Evolutionary conservation across 2,113 vertebrate genomes (phyloP).

Genomic region (Halcyon malimbica): DNA sequence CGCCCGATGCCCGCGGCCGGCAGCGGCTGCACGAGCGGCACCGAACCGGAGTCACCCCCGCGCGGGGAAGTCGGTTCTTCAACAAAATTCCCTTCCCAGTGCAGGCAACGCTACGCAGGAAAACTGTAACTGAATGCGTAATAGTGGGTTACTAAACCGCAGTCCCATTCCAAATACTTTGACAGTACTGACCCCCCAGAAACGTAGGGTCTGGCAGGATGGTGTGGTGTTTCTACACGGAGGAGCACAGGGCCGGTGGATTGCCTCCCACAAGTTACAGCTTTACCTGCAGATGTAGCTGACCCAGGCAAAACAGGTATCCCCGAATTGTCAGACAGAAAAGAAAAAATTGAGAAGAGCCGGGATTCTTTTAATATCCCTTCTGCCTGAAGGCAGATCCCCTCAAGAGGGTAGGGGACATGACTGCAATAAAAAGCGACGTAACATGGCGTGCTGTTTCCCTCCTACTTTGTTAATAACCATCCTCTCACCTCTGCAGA

Average conservation of each 20-base stretch:
- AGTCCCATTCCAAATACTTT: not conserved
- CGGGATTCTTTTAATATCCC: not conserved
- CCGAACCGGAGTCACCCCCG: no score
- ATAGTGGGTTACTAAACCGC: not conserved
- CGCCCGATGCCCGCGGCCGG: no score
- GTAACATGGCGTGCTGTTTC: accelerated
- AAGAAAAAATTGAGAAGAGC: not conserved
- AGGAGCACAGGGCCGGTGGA: not conserved
- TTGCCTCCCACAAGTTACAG: not conserved
- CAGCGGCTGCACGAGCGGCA: no score
- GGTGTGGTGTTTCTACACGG: accelerated
- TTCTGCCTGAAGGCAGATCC: not conserved
- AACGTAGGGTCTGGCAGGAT: accelerated
- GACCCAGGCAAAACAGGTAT: not conserved
- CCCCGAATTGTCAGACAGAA: not conserved
- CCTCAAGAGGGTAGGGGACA: not conserved
- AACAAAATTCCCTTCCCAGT: not conserved
- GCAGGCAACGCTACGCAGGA: not conserved
- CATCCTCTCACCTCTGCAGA: not conserved
- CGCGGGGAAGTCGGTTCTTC: not conserved
- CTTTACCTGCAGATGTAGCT: not conserved
- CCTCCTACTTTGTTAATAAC: not conserved
- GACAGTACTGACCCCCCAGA: not conserved
- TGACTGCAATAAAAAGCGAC: not conserved
- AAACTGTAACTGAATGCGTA: not conserved